phyloP scores from a whole-genome alignment of 2,113 vertebrate species.

The Polypterus bichir region DNA sequence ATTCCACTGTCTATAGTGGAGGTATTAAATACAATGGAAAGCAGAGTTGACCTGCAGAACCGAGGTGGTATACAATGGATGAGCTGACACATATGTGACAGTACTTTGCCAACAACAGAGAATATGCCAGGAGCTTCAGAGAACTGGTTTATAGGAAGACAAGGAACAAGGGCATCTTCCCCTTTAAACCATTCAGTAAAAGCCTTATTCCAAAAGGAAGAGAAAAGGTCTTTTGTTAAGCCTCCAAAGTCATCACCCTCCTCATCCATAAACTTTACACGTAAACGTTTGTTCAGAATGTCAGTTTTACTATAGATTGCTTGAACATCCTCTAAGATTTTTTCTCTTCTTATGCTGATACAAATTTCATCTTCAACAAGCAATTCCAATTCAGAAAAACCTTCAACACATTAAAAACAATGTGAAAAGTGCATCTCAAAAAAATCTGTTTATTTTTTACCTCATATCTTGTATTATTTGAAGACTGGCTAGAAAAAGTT shows the following conservation, averaged over 20 bases:
- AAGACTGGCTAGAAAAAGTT: no score
- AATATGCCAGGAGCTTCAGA: neutral
- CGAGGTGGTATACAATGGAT: neutral
- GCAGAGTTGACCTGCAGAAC: conserved; percentile 1
- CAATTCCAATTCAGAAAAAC: conserved; percentile 1
- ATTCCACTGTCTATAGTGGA: neutral
- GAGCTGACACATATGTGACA: neutral
- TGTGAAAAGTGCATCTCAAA: no score
- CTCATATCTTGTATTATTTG: no score
- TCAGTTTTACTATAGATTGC: neutral
- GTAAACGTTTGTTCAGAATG: neutral
- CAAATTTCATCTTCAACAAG: neutral
- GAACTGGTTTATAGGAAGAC: neutral
- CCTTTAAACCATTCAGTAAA: neutral
- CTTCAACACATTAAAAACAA: neutral
- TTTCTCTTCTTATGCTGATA: neutral
- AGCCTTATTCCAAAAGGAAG: neutral
- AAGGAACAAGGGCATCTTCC: neutral
- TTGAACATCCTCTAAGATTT: neutral
- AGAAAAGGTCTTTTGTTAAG: neutral
- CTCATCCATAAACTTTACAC: neutral
- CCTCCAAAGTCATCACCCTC: no score
- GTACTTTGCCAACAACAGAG: neutral
- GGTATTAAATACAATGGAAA: neutral
- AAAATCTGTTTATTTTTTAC: no score